Conservation (phyloP, 2,113 vertebrate genomes). For the Callipepla squamata region DNA sequence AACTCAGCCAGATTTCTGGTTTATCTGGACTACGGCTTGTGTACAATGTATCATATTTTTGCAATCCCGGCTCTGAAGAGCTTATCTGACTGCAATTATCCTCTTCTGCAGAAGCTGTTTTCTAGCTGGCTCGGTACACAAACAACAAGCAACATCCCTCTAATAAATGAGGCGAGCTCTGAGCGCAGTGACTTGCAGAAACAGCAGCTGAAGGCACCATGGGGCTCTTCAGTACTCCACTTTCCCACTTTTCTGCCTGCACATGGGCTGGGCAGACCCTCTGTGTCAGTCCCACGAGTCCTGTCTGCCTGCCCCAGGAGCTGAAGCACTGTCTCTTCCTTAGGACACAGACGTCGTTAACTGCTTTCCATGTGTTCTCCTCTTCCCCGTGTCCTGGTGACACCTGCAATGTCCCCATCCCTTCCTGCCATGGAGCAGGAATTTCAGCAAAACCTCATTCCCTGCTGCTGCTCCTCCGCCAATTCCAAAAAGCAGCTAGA, state of each 20-base stretch:
- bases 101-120: conserved; percentile 62
- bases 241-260: not conserved
- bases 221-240: not conserved
- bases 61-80: conserved; percentile 4
- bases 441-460: not conserved
- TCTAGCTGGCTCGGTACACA: conserved; percentile 53
- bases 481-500: not conserved
- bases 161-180: conserved; percentile 60
- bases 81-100: conserved; percentile 66
- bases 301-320: not conserved
- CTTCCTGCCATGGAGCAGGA: not conserved
- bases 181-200: conserved; percentile 63
- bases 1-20: not conserved
- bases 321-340: not conserved
- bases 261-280: not conserved
- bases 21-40: not conserved
- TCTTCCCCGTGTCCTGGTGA: not conserved
- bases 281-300: not conserved
- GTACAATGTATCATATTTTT: not conserved
- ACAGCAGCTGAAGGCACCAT: not conserved
- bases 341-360: not conserved
- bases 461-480: not conserved
- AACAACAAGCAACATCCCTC: conserved; percentile 56
- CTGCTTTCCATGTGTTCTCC: not conserved
- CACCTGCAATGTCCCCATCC: not conserved